These are phyloP conservation scores for Pasiphila rectangulata DNA, from an alignment of 2,888 invertebrate species.

Conservation along the genomic window DNA sequence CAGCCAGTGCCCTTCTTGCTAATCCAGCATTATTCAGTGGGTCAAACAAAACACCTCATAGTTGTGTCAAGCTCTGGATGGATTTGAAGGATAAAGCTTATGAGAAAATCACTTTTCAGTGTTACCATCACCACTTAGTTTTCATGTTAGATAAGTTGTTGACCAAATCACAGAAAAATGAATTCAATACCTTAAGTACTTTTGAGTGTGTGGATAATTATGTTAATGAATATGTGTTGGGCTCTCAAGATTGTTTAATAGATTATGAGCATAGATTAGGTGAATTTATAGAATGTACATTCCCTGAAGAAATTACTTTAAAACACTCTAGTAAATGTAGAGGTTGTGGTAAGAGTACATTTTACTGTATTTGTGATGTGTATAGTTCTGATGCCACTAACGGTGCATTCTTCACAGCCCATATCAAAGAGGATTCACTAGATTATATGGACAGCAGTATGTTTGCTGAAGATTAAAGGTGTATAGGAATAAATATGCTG, in stretches of 20 bases:
- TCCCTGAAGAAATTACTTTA: constrained; percentile 61
- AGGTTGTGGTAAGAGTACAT: constrained; percentile 60
- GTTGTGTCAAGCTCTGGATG: constrained; percentile 92
- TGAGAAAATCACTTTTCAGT: constrained; percentile 87
- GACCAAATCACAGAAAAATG: constrained; percentile 84
- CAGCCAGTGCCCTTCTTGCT: constrained; percentile 92
- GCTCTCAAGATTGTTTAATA: constrained; percentile 37
- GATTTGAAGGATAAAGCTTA: constrained; percentile 82
- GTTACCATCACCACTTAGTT: constrained; percentile 97
- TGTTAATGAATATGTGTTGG: constrained; percentile 82
- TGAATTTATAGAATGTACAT: constrained; percentile 61
- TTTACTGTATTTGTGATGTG: constrained; percentile 62
- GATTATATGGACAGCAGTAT: constrained; percentile 69
- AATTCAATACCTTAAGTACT: constrained; percentile 88
- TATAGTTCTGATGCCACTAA: constrained; percentile 54
- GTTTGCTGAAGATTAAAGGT: constrained; percentile 48
- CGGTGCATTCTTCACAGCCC: constrained; percentile 63
- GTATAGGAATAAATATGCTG: neutral
- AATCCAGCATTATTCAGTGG: constrained; percentile 96
- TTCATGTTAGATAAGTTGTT: constrained; percentile 95
- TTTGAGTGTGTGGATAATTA: constrained; percentile 86
- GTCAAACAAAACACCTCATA: constrained; percentile 83
- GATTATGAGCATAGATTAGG: constrained; percentile 41
- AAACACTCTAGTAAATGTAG: constrained; percentile 71
- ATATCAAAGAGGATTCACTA: constrained; percentile 56